A percentile compares a stretch with the other conserved stretches of the same genome.
These are phyloP conservation scores for Ametastegia equiseti DNA, from an alignment of 2,888 invertebrate genomes.

Conservation along the genomic window DNA sequence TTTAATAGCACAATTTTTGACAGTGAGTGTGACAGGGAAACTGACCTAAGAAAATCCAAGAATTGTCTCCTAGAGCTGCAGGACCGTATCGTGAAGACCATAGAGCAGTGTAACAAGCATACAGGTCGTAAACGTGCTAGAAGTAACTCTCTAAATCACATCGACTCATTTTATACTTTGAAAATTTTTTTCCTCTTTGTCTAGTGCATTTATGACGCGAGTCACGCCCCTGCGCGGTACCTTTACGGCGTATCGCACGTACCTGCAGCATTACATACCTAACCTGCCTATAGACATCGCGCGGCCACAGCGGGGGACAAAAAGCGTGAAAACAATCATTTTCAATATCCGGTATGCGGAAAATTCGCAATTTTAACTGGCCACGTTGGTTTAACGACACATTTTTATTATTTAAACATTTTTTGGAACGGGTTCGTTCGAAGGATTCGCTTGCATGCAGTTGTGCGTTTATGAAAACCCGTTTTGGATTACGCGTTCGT, in stretches of 20 bases:
- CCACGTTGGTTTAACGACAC: too few relatives aligned
- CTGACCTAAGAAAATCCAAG: neutral
- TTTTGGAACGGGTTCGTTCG: too few relatives aligned
- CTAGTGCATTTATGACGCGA: conserved; percentile 35
- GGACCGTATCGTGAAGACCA: conserved; percentile 12
- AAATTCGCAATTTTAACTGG: neutral
- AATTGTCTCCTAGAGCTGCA: neutral
- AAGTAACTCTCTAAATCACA: conserved; percentile 46
- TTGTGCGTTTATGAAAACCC: too few relatives aligned
- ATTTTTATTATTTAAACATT: too few relatives aligned
- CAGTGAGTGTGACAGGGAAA: conserved; percentile 13
- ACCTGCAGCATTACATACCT: too few relatives aligned
- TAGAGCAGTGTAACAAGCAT: conserved; percentile 12
- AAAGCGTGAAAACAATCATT: neutral
- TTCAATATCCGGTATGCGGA: conserved; percentile 29
- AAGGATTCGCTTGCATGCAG: too few relatives aligned
- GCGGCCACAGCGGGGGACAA: neutral
- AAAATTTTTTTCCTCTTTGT: conserved; percentile 8
- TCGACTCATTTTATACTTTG: conserved; percentile 27
- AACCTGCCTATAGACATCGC: neutral
- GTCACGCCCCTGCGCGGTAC: conserved; percentile 48
- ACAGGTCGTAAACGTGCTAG: conserved; percentile 46
- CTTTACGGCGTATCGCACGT: conserved; percentile 26
- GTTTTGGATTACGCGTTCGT: too few relatives aligned
- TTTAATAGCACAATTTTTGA: neutral